phyloP scores from a whole-genome alignment of 1,140 invertebrate genomes.

The Drosophila funebris region DNA sequence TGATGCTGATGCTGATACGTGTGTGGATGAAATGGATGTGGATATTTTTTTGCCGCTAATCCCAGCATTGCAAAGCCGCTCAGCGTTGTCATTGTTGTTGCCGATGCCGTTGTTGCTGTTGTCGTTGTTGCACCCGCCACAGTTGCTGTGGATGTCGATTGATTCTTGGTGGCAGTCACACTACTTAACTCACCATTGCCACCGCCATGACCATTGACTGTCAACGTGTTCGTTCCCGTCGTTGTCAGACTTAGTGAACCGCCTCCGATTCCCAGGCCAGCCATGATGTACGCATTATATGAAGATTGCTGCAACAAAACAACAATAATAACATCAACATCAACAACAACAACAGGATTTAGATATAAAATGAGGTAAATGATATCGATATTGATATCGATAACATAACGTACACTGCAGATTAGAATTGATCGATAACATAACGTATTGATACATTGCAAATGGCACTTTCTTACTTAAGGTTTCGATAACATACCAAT shows the following conservation, averaged over 20 bases:
- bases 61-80: conserved; percentile 63
- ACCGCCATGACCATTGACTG: conserved; percentile 34
- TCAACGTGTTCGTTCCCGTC: conserved; percentile 18
- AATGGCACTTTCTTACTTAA: too few relatives aligned
- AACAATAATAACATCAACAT: background rate
- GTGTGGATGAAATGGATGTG: conserved; percentile 46
- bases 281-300: conserved; percentile 76
- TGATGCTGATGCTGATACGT: conserved; percentile 31
- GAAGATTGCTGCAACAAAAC: conserved; percentile 63
- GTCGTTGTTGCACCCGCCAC: conserved; percentile 1
- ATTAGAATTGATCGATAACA: too few relatives aligned
- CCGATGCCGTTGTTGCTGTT: conserved; percentile 8
- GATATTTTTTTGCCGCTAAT: conserved; percentile 56
- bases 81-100: conserved; percentile 31
- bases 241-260: conserved; percentile 57
- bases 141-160: background rate
- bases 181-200: conserved; percentile 29
- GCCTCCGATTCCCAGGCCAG: conserved; percentile 74
- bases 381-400: too few relatives aligned
- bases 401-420: too few relatives aligned
- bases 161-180: conserved; percentile 18
- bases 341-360: background rate
- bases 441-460: too few relatives aligned
- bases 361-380: too few relatives aligned
- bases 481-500: too few relatives aligned